phyloP scores from a whole-genome alignment of 2,888 invertebrate genomes.

The Cephalotes varians region DNA sequence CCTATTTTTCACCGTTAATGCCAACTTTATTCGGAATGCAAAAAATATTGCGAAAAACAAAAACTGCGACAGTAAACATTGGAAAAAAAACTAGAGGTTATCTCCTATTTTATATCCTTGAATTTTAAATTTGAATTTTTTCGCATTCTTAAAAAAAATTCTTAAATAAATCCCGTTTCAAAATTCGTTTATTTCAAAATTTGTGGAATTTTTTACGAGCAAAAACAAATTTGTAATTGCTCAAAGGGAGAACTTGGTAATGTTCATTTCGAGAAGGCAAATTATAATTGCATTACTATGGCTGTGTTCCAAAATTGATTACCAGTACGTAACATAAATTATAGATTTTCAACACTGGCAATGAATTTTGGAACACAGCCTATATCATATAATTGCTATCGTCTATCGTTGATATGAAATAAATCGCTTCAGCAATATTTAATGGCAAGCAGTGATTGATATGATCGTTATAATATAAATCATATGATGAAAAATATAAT shows the following conservation, averaged over 20 bases:
- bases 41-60: slow-evolving; percentile 23
- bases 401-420: slow-evolving; percentile 13
- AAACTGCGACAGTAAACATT: background rate
- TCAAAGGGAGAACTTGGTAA: background rate
- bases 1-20: background rate
- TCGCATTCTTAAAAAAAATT: background rate
- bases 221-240: background rate
- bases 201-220: background rate
- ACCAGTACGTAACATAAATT: too few species aligned
- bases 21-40: background rate
- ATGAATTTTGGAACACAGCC: too few species aligned
- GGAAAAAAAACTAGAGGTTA: slow-evolving; percentile 42
- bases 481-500: slow-evolving; percentile 17
- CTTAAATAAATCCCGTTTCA: too few species aligned
- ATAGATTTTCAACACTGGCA: too few species aligned
- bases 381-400: background rate
- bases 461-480: slow-evolving; percentile 3
- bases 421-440: slow-evolving; percentile 12
- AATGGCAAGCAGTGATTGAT: slow-evolving; percentile 1
- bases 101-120: background rate
- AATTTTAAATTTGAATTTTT: slow-evolving; percentile 20
- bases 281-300: background rate
- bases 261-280: background rate
- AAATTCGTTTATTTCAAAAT: slow-evolving; percentile 9
- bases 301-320: too few species aligned